Percentiles rank a stretch among this genome's conserved stretches.
Conservation (phyloP, 2,113 vertebrate genomes). For the Polypterus bichir region DNA sequence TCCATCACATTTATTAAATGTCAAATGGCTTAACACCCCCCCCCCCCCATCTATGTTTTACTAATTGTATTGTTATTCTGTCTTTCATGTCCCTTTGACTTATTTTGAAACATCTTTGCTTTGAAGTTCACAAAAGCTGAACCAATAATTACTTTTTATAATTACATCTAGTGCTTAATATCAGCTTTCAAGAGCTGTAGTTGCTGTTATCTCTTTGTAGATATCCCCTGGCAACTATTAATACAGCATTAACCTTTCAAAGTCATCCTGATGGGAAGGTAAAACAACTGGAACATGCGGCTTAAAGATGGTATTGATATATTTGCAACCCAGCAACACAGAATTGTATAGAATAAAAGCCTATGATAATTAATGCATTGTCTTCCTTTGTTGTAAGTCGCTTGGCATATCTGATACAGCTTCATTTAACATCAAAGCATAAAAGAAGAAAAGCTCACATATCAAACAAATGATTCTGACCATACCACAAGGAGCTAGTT, state of each 20-base stretch:
- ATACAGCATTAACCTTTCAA: slow-evolving; percentile 24
- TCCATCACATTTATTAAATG: slow-evolving; percentile 47
- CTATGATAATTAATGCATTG: slow-evolving; percentile 1
- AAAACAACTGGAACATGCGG: neutral
- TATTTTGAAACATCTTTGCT: slow-evolving; percentile 50
- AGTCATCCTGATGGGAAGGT: slow-evolving; percentile 12
- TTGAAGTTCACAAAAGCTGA: slow-evolving; percentile 60
- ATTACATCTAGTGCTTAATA: slow-evolving; percentile 45
- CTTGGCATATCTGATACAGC: neutral
- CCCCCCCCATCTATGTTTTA: slow-evolving; percentile 27
- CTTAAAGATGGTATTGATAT: neutral
- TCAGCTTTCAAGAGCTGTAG: slow-evolving; percentile 43
- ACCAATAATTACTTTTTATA: slow-evolving; percentile 60
- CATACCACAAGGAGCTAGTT: too few relatives aligned
- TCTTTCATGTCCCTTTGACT: slow-evolving; percentile 35
- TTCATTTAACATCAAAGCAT: slow-evolving; percentile 3
- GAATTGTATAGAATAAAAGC: slow-evolving; percentile 1
- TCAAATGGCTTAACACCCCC: slow-evolving; percentile 52
- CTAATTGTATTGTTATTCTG: slow-evolving; percentile 60
- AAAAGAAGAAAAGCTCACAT: slow-evolving; percentile 5
- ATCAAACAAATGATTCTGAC: neutral
- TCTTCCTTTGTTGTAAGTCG: neutral
- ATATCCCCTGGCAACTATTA: slow-evolving; percentile 23
- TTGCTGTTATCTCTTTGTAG: slow-evolving; percentile 37
- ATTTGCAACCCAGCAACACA: neutral